Base-by-base conservation (phyloP, 2,113 vertebrate genomes). In the Pongo pygmaeus region DNA sequence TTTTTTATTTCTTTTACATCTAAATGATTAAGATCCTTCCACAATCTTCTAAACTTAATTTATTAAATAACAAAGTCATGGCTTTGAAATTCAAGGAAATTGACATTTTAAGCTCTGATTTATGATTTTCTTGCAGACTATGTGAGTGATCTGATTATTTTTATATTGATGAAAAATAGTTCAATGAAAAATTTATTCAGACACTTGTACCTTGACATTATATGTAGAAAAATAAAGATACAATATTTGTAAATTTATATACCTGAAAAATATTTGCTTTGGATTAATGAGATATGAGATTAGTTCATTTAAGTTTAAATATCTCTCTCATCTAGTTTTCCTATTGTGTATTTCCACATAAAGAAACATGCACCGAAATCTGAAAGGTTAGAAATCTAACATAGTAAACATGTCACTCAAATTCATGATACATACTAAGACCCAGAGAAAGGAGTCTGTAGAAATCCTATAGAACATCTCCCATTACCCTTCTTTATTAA, bases 321-420 rank as follows among this genome's bases (percentile, higher is more conserved):
- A 20, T 89, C 43, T 90, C 25, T 23, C 10, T 30, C 55, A 72
- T 14, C 14, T 46, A n/a, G 5, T 4, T 20, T 83, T 81, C 1
- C 43, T 27, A 10, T 46, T 91, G 18, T 61, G 6, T 75, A 23
- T 70, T 89, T 57, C 46, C 50, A 30, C 46, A 3, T 91, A 70
- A 91, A 43, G 23, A 95, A 89, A 78, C 3, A 79, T 20, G 11
- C 64, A 64, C 22, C 3, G 8, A 50, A 61, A 64, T 48, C 22
- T 70, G 57, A 89, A 91, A 69, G 86, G 67, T 96, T 74, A 92
- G 50, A 92, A 87, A 79, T 95, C 93, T 95, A 96, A 95, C 72
- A 91, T 25, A 94, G 84, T 89, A 90, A 96, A 92, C 61, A 40
- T 55, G 32, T 57, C 89, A 75, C 27, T 91, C 48, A 89, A 55